These are phyloP conservation scores for Crocallis elinguaria DNA, from an alignment of 2,888 invertebrate species.

Conservation along the genomic window DNA sequence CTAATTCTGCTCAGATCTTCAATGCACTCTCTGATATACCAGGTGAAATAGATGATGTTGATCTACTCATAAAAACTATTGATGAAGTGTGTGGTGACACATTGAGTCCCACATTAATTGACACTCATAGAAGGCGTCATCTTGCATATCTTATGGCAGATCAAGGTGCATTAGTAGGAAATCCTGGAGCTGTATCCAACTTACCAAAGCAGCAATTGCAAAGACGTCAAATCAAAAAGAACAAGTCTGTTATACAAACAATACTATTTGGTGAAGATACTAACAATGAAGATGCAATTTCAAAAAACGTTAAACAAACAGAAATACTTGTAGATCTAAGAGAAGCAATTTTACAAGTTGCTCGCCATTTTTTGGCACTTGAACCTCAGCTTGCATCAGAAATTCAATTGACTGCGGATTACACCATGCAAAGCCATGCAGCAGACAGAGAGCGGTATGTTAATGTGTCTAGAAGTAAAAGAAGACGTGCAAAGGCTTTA, in stretches of 20 bases:
- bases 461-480: slow-evolving; percentile 94
- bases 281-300: slow-evolving; percentile 92
- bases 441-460: slow-evolving; percentile 97
- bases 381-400: slow-evolving; percentile 94
- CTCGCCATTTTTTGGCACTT: slow-evolving; percentile 96
- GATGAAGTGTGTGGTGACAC: slow-evolving; percentile 90
- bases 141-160: slow-evolving; percentile 98
- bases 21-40: slow-evolving; percentile 98
- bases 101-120: slow-evolving; percentile 92
- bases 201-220: slow-evolving; percentile 96
- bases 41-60: slow-evolving; percentile 96
- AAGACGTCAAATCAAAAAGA: slow-evolving; percentile 94
- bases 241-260: slow-evolving; percentile 95
- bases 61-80: slow-evolving; percentile 91
- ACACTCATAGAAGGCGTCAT: slow-evolving; percentile 95
- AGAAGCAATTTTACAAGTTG: slow-evolving; percentile 96
- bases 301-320: slow-evolving; percentile 98
- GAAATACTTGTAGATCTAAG: slow-evolving; percentile 99
- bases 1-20: slow-evolving; percentile 99
- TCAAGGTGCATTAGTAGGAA: slow-evolving; percentile 96
- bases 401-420: slow-evolving; percentile 94
- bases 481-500: slow-evolving; percentile 96
- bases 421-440: slow-evolving; percentile 97
- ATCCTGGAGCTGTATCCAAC: slow-evolving; percentile 95
- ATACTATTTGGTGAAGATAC: slow-evolving; percentile 93